phyloP scores from a whole-genome alignment of 2,797 vertebrate species.

The Phataginus tetradactyla region DNA sequence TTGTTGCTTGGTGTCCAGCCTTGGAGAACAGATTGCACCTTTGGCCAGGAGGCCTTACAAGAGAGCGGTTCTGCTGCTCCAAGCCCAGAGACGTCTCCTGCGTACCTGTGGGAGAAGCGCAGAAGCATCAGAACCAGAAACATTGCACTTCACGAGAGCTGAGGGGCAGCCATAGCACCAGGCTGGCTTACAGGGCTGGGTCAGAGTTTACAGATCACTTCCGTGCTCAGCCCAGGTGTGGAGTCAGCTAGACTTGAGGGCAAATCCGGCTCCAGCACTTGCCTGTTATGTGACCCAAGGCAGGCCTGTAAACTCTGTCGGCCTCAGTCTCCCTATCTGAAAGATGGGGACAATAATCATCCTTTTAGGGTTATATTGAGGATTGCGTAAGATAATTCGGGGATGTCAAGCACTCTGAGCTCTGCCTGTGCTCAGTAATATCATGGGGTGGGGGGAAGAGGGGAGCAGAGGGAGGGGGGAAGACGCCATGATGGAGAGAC shows the following conservation, averaged over 20 bases:
- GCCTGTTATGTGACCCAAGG: background rate
- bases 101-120: no score
- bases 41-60: background rate
- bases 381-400: background rate
- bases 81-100: no score
- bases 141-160: background rate
- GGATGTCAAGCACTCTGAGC: background rate
- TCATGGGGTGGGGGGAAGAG: background rate
- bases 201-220: background rate
- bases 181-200: background rate
- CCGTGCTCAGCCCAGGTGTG: background rate
- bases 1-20: background rate
- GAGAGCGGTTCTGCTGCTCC: background rate
- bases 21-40: background rate
- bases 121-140: no score
- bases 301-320: background rate
- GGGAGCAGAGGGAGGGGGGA: background rate
- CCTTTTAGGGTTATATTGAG: background rate
- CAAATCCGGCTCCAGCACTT: background rate
- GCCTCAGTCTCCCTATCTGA: background rate
- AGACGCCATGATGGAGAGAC: background rate
- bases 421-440: background rate
- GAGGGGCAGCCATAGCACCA: background rate
- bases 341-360: background rate
- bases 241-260: background rate